Percentiles rank a stretch among this genome's conserved stretches.
These are phyloP conservation scores for Chascanopsetta lugubris DNA, from an alignment of 2,113 vertebrate genomes.

Conservation along the genomic window DNA sequence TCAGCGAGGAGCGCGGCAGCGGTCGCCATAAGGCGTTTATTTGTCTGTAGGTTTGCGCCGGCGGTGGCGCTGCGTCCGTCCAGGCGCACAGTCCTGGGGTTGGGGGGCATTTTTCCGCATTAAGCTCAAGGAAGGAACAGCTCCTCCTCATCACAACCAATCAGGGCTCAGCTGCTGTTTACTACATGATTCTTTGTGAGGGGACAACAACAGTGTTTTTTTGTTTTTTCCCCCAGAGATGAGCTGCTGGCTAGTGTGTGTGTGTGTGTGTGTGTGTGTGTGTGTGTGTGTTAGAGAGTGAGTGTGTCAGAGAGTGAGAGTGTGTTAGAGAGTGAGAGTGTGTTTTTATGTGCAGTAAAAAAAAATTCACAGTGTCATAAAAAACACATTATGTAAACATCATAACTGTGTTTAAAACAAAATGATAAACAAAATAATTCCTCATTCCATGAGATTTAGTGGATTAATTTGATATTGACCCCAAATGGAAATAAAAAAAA, in stretches of 20 bases:
- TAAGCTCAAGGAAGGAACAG: slow-evolving; percentile 66
- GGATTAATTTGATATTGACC: too few species aligned
- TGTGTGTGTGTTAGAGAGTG: not conserved
- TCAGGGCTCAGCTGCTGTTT: slow-evolving; percentile 46
- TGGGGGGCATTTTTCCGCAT: slow-evolving; percentile 68
- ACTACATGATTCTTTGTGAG: slow-evolving; percentile 57
- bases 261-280: slow-evolving; percentile 7
- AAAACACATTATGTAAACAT: too few species aligned
- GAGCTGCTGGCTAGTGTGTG: slow-evolving; percentile 14
- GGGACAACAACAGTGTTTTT: slow-evolving; percentile 6
- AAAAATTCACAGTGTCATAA: too few species aligned
- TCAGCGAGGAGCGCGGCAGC: slow-evolving; percentile 59
- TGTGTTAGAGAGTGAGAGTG: not conserved
- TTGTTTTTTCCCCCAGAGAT: slow-evolving; percentile 12
- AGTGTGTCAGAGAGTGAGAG: not conserved
- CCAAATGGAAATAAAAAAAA: too few species aligned
- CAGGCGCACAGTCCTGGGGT: slow-evolving; percentile 39
- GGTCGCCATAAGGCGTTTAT: slow-evolving; percentile 68
- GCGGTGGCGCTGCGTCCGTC: slow-evolving; percentile 26
- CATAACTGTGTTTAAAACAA: too few species aligned
- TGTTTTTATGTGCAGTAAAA: too few species aligned
- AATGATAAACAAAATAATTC: not conserved
- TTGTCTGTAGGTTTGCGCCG: slow-evolving; percentile 37
- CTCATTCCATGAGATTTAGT: too few species aligned
- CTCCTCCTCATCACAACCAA: slow-evolving; percentile 73